These are phyloP conservation scores for Crotalus horridus DNA, from an alignment of 2,113 vertebrate genomes.

Conservation along the genomic window DNA sequence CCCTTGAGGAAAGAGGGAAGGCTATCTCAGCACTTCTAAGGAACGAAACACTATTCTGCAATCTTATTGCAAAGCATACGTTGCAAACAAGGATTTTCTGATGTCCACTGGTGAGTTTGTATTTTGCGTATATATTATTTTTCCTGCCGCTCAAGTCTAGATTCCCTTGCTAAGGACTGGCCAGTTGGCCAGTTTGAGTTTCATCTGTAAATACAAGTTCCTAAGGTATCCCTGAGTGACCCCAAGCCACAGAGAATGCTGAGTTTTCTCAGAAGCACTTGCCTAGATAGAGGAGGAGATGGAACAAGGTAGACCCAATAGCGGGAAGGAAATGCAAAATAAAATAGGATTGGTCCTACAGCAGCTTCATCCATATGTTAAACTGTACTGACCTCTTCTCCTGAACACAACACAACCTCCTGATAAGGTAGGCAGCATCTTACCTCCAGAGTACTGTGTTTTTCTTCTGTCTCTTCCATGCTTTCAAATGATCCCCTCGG, in stretches of 20 bases:
- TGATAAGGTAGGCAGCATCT: not conserved
- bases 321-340: not conserved
- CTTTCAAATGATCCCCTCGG: slow-evolving; percentile 6
- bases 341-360: not conserved
- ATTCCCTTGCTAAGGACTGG: not conserved
- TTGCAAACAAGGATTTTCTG: not conserved
- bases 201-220: not conserved
- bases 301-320: too few species aligned
- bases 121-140: not conserved
- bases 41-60: not conserved
- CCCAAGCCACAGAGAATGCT: not conserved
- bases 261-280: too few species aligned
- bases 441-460: slow-evolving; percentile 7
- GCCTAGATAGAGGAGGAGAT: not conserved
- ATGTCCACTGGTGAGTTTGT: not conserved
- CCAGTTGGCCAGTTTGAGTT: not conserved
- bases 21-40: not conserved
- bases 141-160: not conserved
- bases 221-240: not conserved
- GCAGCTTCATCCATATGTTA: not conserved
- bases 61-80: not conserved
- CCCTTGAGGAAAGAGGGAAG: not conserved
- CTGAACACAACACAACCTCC: not conserved
- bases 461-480: slow-evolving; percentile 27
- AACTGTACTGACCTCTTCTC: not conserved